phyloP scores from a whole-genome alignment of 2,888 invertebrate genomes.

The Tanytarsus gracilentus region DNA sequence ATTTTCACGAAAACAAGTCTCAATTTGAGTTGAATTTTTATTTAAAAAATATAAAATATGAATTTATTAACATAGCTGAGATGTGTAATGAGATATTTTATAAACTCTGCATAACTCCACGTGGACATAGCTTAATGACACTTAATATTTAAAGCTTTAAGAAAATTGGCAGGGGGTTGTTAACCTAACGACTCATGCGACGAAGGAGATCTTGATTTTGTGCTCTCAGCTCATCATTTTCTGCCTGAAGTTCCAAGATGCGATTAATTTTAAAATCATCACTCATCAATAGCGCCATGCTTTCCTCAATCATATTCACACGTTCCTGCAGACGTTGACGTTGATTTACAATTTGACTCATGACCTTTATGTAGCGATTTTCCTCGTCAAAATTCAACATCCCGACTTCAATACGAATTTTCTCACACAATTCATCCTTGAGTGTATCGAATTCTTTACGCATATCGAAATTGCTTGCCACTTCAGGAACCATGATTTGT shows the following conservation, averaged over 20 bases:
- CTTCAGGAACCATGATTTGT: too few relatives aligned
- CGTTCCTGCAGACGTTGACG: background rate
- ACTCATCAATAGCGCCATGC: background rate
- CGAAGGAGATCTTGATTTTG: background rate
- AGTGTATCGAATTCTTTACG: background rate
- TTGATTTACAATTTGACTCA: background rate
- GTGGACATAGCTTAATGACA: too few relatives aligned
- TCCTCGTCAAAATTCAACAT: background rate
- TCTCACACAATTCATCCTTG: background rate
- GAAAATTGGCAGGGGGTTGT: too few relatives aligned
- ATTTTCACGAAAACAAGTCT: too few relatives aligned
- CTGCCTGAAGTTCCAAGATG: slow-evolving; percentile 1
- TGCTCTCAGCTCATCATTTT: background rate
- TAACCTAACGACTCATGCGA: background rate
- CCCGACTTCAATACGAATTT: background rate
- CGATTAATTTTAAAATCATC: slow-evolving; percentile 19
- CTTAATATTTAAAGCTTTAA: too few relatives aligned
- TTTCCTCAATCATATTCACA: slow-evolving; percentile 7
- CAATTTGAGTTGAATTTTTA: too few relatives aligned
- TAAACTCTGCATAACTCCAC: too few relatives aligned
- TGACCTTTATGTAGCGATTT: background rate
- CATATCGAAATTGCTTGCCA: background rate
- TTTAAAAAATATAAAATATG: too few relatives aligned
- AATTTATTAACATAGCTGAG: too few relatives aligned
- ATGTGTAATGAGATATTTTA: too few relatives aligned